phyloP scores from a whole-genome alignment of 2,888 invertebrate species.

The Podotricha telesiphe region DNA sequence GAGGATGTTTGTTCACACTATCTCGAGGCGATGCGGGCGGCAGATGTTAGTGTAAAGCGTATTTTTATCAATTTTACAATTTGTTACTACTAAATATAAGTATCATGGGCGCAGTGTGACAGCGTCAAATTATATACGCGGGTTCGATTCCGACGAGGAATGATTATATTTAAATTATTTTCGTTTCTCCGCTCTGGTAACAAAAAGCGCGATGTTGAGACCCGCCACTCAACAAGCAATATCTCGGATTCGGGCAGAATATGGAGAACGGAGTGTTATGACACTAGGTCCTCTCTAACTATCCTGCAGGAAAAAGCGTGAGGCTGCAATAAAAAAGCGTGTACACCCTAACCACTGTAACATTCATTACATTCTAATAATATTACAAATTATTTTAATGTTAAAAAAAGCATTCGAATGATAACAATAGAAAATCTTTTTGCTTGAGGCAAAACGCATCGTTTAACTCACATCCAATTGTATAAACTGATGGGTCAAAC shows the following conservation, averaged over 20 bases:
- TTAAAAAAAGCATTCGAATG: slow-evolving; percentile 1
- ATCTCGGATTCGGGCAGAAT: no score
- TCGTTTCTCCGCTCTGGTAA: no score
- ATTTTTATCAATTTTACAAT: slow-evolving; percentile 23
- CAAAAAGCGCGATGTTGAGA: no score
- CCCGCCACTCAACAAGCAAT: no score
- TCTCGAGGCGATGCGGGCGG: slow-evolving; percentile 57
- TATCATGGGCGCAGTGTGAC: no score
- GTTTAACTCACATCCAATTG: slow-evolving; percentile 14
- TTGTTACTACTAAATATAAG: slow-evolving; percentile 21
- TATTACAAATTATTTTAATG: slow-evolving; percentile 17
- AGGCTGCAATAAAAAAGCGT: no score
- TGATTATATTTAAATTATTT: no score
- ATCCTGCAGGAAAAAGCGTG: no score
- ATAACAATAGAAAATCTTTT: slow-evolving; percentile 12
- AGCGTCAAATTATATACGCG: no score
- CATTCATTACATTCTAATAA: neutral
- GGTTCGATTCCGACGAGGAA: no score
- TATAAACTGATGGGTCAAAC: slow-evolving; percentile 10
- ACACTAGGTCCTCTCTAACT: no score
- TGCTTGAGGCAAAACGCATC: slow-evolving; percentile 20
- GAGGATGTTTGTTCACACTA: slow-evolving; percentile 27
- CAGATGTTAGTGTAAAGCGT: slow-evolving; percentile 53
- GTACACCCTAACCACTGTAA: neutral
- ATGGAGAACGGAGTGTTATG: no score